Percentiles rank a stretch among this genome's conserved stretches.
Evolutionary conservation across 1,140 invertebrate genomes (phyloP).

Genomic region (Charaxes varanes): DNA sequence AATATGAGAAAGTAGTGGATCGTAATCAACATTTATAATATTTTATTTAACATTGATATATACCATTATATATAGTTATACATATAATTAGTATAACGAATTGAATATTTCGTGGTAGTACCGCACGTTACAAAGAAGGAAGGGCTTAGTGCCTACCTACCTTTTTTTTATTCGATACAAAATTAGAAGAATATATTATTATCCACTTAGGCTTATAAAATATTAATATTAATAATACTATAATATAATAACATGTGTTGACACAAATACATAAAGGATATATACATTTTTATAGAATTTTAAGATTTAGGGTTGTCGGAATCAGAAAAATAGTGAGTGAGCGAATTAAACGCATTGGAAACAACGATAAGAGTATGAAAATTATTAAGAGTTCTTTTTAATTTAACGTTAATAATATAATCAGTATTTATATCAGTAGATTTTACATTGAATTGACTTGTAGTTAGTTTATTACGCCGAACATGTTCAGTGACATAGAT

Average conservation of each 20-base stretch:
- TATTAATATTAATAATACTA: slow-evolving; percentile 66
- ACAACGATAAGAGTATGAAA: slow-evolving; percentile 10
- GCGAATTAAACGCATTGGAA: slow-evolving; percentile 9
- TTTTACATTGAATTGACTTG: slow-evolving; percentile 54
- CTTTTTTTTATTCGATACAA: slow-evolving; percentile 50
- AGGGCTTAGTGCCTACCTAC: slow-evolving; percentile 14
- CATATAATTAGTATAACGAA: background rate
- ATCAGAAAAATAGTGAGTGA: slow-evolving; percentile 13
- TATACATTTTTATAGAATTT: slow-evolving; percentile 38
- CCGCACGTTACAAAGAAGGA: slow-evolving; percentile 14
- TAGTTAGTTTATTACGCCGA: slow-evolving; percentile 33
- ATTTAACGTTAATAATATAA: too few relatives aligned
- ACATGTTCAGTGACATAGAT: slow-evolving; percentile 1
- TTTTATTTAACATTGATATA: too few relatives aligned
- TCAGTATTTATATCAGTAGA: too few relatives aligned
- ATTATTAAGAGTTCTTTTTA: slow-evolving; percentile 10
- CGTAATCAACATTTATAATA: too few relatives aligned
- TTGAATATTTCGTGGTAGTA: slow-evolving; percentile 10
- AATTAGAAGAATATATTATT: slow-evolving; percentile 74
- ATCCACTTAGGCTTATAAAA: slow-evolving; percentile 69
- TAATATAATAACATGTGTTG: slow-evolving; percentile 53
- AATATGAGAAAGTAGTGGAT: too few relatives aligned
- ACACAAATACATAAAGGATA: slow-evolving; percentile 62
- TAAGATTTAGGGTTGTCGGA: slow-evolving; percentile 10
- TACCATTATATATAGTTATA: background rate